A percentile compares a stretch with the other conserved stretches of the same genome.
Conservation (phyloP, 1,140 invertebrate genomes). For the Drosophila chauvacae region DNA sequence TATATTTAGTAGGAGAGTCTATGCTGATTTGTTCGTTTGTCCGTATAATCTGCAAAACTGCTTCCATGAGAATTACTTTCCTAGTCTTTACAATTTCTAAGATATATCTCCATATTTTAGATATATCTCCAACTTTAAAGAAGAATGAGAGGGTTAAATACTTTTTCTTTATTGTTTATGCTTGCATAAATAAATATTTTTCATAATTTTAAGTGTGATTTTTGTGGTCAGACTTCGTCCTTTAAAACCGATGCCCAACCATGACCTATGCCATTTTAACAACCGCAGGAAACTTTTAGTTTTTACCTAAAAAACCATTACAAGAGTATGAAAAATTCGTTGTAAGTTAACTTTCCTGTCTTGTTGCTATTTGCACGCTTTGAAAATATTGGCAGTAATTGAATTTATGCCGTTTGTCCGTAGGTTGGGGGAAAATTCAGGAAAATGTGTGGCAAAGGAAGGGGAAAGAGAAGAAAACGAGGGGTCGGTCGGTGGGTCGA, state of each 20-base stretch:
- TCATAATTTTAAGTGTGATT: background rate
- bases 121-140: no score
- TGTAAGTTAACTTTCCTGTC: background rate
- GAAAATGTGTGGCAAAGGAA: constrained; percentile 7
- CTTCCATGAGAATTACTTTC: background rate
- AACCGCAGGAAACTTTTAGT: no score
- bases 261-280: background rate
- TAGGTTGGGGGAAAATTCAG: background rate
- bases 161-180: no score
- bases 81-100: background rate
- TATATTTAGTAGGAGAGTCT: background rate
- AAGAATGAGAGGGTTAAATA: background rate
- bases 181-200: no score
- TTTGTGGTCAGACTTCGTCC: background rate
- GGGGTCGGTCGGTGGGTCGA: background rate
- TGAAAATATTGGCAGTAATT: constrained; percentile 76
- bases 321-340: constrained; percentile 12
- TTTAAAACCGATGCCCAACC: background rate
- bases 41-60: background rate
- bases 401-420: constrained; percentile 68
- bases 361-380: constrained; percentile 53
- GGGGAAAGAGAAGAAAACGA: background rate
- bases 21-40: no score
- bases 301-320: background rate
- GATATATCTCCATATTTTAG: no score